Evolutionary conservation across 2,797 vertebrate genomes (phyloP), one percentile per base, ranked within the genome.

Genomic region (Chrysolophus pictus): DNA sequence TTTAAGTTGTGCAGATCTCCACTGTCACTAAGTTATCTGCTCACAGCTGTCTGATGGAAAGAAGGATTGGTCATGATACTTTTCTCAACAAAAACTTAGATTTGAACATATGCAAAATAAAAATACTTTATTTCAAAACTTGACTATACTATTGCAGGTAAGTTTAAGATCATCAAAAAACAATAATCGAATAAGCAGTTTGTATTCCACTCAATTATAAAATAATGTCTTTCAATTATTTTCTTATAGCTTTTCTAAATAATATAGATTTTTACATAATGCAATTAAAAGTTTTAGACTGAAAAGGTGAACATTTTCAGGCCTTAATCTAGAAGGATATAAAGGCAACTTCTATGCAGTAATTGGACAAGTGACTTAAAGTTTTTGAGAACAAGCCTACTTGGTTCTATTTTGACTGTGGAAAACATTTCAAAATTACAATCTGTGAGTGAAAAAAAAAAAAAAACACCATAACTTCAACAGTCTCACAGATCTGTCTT

Each of bases 1-100:
- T 98, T 98, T 96, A 97, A 97, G 97, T 97, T 89, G 33, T 86
- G 81, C 91, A 93, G 77, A 98, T 97, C 98, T 98, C 96, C 96
- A 97, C 90, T 95, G 98, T 97, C 98, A 98, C 96, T 90, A 96
- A 97, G 96, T 95, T 97, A 95, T 94, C 94, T 92, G 96, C 91
- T 96, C 97, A 97, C 84, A 84, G 85, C 90, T 74, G 65, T 95
- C 90, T 95, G 95, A 96, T 93, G 92, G 92, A 95, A 95, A 90
- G 72, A 91, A 95, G 91, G 85, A 95, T 96, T 93, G 92, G 89
- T 44, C 60, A 88, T 92, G 81, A 95, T 88, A 94, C 49, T 89
- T 94, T 90, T 89, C 96, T 94, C 80, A 75, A 28, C 28, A 87
- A 73, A 90, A 94, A 60, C 68, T 42, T 81, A 83, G 77, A 33